Conservation (phyloP, 2,113 vertebrate species). For the Mus spicilegus region DNA sequence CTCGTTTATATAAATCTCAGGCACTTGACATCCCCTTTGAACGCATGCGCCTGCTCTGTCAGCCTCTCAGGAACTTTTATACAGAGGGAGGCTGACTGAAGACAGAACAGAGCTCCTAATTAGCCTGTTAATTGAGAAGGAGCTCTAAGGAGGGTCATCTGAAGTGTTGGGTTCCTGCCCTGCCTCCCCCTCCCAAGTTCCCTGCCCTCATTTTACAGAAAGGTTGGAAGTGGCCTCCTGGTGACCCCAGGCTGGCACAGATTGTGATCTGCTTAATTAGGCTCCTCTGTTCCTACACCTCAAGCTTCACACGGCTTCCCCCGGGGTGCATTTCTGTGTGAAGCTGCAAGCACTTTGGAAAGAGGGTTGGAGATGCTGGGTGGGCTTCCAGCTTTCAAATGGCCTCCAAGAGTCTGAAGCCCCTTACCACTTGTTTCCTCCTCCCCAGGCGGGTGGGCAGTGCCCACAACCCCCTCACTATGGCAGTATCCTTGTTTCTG, state of each 20-base stretch:
- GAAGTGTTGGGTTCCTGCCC: conserved; percentile 21
- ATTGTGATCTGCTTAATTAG: conserved; percentile 65
- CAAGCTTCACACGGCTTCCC: neutral
- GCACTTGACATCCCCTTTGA: conserved; percentile 75
- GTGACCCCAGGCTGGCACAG: conserved; percentile 61
- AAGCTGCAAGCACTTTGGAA: neutral
- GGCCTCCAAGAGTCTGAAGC: no score
- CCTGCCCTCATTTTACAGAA: conserved; percentile 52
- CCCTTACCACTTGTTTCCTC: neutral
- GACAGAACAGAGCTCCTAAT: conserved; percentile 1
- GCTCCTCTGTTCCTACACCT: conserved; percentile 52
- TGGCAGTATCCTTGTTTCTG: neutral
- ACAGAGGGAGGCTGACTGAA: neutral
- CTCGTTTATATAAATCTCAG: conserved; percentile 86
- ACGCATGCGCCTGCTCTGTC: conserved; percentile 49
- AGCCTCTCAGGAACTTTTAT: conserved; percentile 41
- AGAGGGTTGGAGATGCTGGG: neutral
- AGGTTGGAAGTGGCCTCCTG: conserved; percentile 53
- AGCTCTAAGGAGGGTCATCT: neutral
- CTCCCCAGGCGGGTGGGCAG: neutral
- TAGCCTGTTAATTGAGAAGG: conserved; percentile 48
- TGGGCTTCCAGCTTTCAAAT: neutral
- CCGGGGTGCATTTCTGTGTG: conserved; percentile 48
- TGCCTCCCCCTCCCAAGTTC: neutral
- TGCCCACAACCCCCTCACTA: no score